phyloP scores from a whole-genome alignment of 2,888 invertebrate genomes.

The Dryobotodes eremita region DNA sequence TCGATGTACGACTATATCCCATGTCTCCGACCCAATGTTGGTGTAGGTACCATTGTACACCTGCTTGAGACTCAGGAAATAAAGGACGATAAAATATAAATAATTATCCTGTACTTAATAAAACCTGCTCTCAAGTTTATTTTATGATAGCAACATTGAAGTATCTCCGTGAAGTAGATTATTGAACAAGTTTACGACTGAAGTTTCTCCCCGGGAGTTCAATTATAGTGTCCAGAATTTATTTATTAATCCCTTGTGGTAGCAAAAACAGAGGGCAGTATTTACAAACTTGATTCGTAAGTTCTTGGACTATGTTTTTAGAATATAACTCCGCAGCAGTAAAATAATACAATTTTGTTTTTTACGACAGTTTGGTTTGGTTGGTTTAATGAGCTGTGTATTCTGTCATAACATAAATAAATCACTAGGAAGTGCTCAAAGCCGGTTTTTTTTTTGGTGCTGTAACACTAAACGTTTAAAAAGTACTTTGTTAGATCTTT shows the following conservation, averaged over 20 bases:
- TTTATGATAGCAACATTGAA: constrained; percentile 50
- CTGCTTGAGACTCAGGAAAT: background rate
- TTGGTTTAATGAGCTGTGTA: background rate
- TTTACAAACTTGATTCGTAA: constrained; percentile 33
- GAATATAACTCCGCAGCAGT: background rate
- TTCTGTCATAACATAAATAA: background rate
- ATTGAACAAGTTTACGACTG: constrained; percentile 58
- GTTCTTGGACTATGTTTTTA: constrained; percentile 9
- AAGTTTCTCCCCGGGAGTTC: constrained; percentile 59
- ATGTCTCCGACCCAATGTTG: background rate
- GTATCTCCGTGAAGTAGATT: constrained; percentile 45
- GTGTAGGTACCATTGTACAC: no score
- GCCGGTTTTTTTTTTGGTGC: background rate
- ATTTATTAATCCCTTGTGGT: constrained; percentile 45
- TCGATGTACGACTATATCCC: background rate
- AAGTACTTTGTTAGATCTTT: background rate
- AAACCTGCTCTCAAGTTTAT: constrained; percentile 48
- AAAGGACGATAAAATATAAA: constrained; percentile 6
- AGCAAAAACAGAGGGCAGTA: constrained; percentile 27
- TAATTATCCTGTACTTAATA: constrained; percentile 21
- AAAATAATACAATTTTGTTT: background rate
- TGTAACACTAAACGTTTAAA: background rate
- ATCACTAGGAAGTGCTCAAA: no score
- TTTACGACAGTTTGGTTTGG: background rate
- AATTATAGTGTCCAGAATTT: constrained; percentile 59